Base-by-base conservation (phyloP, 2,888 invertebrate species). In the Volucella bombylans region DNA sequence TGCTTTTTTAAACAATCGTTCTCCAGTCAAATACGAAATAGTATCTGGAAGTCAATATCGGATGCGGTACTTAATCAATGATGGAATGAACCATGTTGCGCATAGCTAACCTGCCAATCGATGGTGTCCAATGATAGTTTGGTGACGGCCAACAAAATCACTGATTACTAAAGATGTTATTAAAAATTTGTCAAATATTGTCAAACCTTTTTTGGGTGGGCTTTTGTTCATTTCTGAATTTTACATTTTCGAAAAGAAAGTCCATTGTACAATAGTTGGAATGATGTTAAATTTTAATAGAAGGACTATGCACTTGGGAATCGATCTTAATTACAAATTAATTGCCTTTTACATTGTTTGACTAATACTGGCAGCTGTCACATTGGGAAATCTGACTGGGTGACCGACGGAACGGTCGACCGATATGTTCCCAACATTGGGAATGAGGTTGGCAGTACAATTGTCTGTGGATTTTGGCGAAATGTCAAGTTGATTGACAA, bases 401-500 rank as follows among this genome's bases (percentile, higher is more conserved):
- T 31, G 31, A 31, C 31, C 31, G 6, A 31, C 31, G 31, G 6
- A 31, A 31, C 31, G 31, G 31, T 31, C 6, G 31, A 31, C 31
- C 31, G 31, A 31, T 31, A 6, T 6, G 6, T 31, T 31, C 6
- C 6, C 31, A 31, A 83, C 82, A 80, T 79, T 83, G 83, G 69
- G 80, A 83, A 83, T 76, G 71, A 59, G 83, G 74, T 80, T 83
- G 54, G 43, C 45, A 64, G 49, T 71, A 55, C 71, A 67, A 65
- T 74, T 76, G 74, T 83, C 80, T 83, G 83, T 74, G 74, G 74
- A 80, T 83, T 83, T 83, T 80, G 80, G 83, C 83, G 50, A 80
- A 74, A 71, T 71, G 83, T 80, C 83, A 83, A 65, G 74, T 67
- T 76, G 83, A 83, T 83, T 83, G 83, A 83, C 79, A 74, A 74